Evolutionary conservation across 2,113 vertebrate genomes (phyloP).

Genomic region (Mustela nigripes): DNA sequence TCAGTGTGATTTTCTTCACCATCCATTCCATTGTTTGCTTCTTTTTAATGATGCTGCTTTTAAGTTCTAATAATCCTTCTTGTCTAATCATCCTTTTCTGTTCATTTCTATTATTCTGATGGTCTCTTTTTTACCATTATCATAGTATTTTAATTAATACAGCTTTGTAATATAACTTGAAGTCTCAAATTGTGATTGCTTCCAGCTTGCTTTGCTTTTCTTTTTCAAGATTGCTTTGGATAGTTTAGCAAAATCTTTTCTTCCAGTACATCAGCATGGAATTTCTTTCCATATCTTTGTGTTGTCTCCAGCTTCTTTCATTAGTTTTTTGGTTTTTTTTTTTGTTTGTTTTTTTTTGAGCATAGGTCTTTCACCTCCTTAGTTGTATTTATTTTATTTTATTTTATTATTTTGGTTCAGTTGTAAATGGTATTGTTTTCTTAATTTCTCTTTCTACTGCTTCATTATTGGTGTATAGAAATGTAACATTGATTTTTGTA

Average conservation of each 20-base stretch:
- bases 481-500: neutral
- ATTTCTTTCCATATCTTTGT: neutral
- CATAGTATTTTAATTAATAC: neutral
- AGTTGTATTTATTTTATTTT: neutral
- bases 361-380: neutral
- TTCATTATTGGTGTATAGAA: neutral
- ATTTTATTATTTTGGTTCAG: neutral
- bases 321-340: neutral
- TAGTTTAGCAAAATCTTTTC: neutral
- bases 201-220: neutral
- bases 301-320: neutral
- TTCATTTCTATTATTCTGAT: neutral
- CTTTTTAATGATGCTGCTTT: neutral
- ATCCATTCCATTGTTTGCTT: neutral
- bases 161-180: neutral
- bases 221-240: neutral
- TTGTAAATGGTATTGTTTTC: neutral
- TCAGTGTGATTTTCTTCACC: neutral
- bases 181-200: neutral
- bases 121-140: neutral
- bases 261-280: neutral
- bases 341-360: neutral
- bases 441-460: neutral
- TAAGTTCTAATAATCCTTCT: neutral
- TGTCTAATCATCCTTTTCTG: neutral